Evolutionary conservation across 2,113 vertebrate genomes (phyloP).

Genomic region (Anhinga rufa): DNA sequence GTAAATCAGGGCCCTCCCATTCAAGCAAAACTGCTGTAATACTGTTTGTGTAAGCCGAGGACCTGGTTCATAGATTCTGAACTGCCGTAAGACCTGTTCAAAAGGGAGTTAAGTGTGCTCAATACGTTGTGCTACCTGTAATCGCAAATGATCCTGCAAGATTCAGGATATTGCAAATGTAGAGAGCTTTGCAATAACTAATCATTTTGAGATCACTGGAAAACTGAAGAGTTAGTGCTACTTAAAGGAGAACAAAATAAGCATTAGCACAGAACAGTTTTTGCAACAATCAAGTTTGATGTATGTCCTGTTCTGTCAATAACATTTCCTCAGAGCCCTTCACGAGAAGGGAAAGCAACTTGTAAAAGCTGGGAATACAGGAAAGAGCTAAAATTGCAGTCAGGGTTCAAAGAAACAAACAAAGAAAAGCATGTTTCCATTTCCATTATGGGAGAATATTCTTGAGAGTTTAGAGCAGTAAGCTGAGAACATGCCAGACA

Average conservation of each 20-base stretch:
- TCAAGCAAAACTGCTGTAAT: not conserved
- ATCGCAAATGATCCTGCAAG: not conserved
- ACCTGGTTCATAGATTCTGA: not conserved
- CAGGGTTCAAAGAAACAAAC: not conserved
- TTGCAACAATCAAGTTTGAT: constrained; percentile 16
- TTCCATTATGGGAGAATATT: not conserved
- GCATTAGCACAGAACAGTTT: constrained; percentile 24
- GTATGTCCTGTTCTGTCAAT: not conserved
- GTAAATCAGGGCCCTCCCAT: not conserved
- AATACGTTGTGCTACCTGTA: not conserved
- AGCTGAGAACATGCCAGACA: not conserved
- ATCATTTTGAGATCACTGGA: not conserved
- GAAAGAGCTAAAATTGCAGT: constrained; percentile 5
- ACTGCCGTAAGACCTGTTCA: not conserved
- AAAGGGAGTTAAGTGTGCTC: not conserved
- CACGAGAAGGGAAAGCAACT: not conserved
- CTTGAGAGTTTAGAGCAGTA: not conserved
- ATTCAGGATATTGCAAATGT: not conserved
- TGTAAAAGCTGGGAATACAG: not conserved
- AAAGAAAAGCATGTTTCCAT: not conserved
- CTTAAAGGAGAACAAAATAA: constrained; percentile 34
- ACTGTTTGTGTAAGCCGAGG: not conserved
- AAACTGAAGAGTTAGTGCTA: not conserved
- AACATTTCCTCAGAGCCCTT: constrained; percentile 5
- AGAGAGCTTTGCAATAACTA: not conserved